Conservation (phyloP, 2,888 invertebrate species). For the Stenichneumon culpator region DNA sequence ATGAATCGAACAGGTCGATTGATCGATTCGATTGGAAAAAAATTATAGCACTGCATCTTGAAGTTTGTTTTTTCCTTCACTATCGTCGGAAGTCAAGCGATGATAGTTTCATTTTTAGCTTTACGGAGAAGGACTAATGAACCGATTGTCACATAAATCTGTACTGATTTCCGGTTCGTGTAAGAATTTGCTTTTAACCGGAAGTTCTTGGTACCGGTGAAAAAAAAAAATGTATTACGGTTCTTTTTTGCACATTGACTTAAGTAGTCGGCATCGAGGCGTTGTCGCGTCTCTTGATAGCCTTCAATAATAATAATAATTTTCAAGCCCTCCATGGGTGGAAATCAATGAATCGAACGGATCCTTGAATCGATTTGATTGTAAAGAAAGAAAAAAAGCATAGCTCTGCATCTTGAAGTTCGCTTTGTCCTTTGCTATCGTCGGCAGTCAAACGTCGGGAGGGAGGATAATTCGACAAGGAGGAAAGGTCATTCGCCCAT, state of each 20-base stretch:
- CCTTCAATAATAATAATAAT: too few relatives aligned
- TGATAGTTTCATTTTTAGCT: neutral
- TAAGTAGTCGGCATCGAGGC: too few relatives aligned
- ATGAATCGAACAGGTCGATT: neutral
- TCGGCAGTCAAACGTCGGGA: neutral
- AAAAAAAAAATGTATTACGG: neutral
- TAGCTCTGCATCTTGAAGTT: slow-evolving; percentile 4
- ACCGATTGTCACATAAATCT: neutral
- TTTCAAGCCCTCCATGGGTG: too few relatives aligned
- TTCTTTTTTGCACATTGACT: too few relatives aligned
- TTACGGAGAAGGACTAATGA: neutral
- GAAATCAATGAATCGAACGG: too few relatives aligned
- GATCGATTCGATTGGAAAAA: slow-evolving; percentile 31
- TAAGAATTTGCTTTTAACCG: too few relatives aligned
- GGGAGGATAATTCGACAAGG: slow-evolving; percentile 15
- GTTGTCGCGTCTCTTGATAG: too few relatives aligned
- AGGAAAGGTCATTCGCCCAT: slow-evolving; percentile 59
- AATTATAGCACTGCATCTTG: neutral
- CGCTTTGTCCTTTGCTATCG: slow-evolving; percentile 8
- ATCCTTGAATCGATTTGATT: slow-evolving; percentile 40
- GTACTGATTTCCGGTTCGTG: too few relatives aligned
- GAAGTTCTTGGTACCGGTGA: too few relatives aligned
- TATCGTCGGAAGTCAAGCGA: neutral
- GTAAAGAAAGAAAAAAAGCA: neutral
- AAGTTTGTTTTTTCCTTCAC: slow-evolving; percentile 5